Evolutionary conservation across 2,888 invertebrate genomes (phyloP), one percentile per base, ranked within the genome.

Genomic region (Drosophila quinaria): DNA sequence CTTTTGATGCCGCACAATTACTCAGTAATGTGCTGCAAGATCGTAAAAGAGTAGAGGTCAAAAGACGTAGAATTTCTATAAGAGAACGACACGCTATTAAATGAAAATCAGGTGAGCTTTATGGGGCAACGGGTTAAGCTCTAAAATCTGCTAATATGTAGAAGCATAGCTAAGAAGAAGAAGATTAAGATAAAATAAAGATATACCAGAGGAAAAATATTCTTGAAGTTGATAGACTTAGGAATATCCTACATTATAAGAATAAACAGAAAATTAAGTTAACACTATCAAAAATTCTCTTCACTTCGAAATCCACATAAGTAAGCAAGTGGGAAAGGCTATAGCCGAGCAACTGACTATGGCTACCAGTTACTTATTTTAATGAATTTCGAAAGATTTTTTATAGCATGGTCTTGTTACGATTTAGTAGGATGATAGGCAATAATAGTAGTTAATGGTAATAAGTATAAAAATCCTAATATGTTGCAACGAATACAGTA

Each of bases 1-100:
- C 79, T 63, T 74, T 67, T 72, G 64, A 73, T 72, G 81, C 86
- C 78, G 56, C 84, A 83, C 83, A 84, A 84, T 84, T 83, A 84
- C 81, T 78, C 83, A 81, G 85, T 85, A 78, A 84, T 84, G 78
- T 81, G 74, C 83, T 80, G 81, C 70, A 68, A 81, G 73, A 81
- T 75, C 82, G 77, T 84, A 78, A 83, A 81, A 76, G 15, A 19
- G 35, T 11, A 17, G 15, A 19, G 55, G 35, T 44, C 22, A 56
- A 51, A 56, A 56, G 52, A 55, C 62, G 22, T 29, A 39, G 33
- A 31, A 54, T 54, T n/a, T 13, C 11, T 42, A 25, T 49, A 31
- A 33, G 11, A 35, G 39, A 31, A 51, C 41, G 29, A 39, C 47
- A 13, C 37, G 52, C 31, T 44, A 13, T 63, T 37, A 60, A 60